Evolutionary conservation across 2,888 invertebrate genomes (phyloP).

Genomic region (Tetranychus piercei): DNA sequence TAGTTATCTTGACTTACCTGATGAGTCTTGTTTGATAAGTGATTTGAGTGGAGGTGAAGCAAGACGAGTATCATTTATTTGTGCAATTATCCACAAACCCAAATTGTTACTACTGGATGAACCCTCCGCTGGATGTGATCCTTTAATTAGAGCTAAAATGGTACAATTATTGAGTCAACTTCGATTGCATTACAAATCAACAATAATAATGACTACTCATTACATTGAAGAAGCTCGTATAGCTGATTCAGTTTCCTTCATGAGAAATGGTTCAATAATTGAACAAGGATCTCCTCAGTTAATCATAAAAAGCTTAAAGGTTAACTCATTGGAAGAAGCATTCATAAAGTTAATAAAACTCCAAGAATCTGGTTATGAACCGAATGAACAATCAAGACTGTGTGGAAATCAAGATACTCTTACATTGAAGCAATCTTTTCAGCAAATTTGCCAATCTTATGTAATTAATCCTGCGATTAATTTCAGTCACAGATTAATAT

Average conservation of each 20-base stretch:
- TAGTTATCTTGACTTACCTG: constrained; percentile 11
- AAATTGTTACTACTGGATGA: constrained; percentile 75
- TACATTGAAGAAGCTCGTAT: not conserved
- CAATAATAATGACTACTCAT: not conserved
- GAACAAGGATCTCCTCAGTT: not conserved
- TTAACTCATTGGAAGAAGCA: not conserved
- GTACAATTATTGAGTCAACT: constrained; percentile 82
- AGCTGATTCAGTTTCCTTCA: not conserved
- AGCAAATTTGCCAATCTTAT: not conserved
- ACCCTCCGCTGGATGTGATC: constrained; percentile 82
- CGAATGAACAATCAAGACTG: not conserved
- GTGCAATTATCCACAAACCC: constrained; percentile 57
- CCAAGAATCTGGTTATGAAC: too few relatives aligned
- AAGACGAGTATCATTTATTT: constrained; percentile 47
- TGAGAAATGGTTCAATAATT: not conserved
- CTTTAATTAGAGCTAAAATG: constrained; percentile 55
- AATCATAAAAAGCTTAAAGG: not conserved
- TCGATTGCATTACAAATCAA: not conserved
- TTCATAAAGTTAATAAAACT: not conserved
- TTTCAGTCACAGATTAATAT: not conserved
- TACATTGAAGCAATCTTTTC: not conserved
- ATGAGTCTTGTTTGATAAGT: not conserved
- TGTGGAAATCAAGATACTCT: too few relatives aligned
- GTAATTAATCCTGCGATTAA: not conserved
- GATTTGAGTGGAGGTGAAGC: constrained; percentile 61